Evolutionary conservation across 2,797 vertebrate genomes (phyloP), one percentile per base, ranked within the genome.

Genomic region (Microctenopoma steveboyesi): DNA sequence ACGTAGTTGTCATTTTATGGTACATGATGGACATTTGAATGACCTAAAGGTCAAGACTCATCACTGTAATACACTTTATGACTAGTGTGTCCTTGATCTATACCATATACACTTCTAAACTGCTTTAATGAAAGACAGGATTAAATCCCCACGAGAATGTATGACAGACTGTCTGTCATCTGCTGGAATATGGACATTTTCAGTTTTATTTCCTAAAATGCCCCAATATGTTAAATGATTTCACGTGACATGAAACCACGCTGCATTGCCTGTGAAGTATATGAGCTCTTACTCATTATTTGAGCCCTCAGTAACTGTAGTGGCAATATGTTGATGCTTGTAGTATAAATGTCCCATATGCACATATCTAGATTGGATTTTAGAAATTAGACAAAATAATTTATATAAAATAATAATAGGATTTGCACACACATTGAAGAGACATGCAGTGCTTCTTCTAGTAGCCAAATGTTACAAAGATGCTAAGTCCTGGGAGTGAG

Each of bases 51-150:
- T 52, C 37, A 58, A 67, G 27, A 70, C 22, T 72, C 68, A 69
- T 76, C 51, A 55, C 56, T 28, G 45, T 42, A 46, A 58, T 57
- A 50, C 1, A 14, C 42, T 46, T 73, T 65, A 69, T 16, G 66
- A 55, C 55, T 65, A 14, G 35, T 16, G 48, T 48, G 47, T 71
- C 73, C 75, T 63, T 81, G 75, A 84, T 79, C 82, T 48, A n/a
- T 56, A 59, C 51, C 1, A 16, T 1, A 1, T 42, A 45, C 58
- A 3, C 15, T 40, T 43, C 28, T 57, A 56, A 77, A 67, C 18
- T 25, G 18, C 43, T 62, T 59, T 52, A 73, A 67, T 79, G 47
- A 64, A 3, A 69, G 45, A 46, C 28, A 39, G 40, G 4, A 39
- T 48, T 51, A 39, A 70, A 64, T 75, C 48, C 45, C 50, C 40